Base-by-base conservation (phyloP, 2,888 invertebrate genomes). In the Amblyteles armatorius region DNA sequence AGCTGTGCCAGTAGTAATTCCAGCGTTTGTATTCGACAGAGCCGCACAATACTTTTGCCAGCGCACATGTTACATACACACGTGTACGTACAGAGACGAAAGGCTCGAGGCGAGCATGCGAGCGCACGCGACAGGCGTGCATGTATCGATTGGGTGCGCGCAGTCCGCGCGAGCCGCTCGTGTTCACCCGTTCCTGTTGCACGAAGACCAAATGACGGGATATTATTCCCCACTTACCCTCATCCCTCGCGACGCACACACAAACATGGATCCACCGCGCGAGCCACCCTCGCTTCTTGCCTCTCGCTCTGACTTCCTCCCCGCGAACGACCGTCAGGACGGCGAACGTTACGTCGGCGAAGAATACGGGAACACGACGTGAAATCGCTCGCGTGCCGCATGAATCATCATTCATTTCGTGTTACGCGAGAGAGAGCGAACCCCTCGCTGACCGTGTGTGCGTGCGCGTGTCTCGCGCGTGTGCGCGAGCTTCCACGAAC, bases 391-490 rank as follows among this genome's bases (percentile, higher is more conserved):
- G 92, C 92, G 92, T 92, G 92, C 91, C 89, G 89, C 92, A 92
- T 92, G 92, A 92, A 92, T 92, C 91, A 92, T 92, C 92, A 92
- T 92, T 92, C 90, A 89, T 91, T 92, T 91, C 91, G 89, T 90
- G 90, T 92, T 92, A 92, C 90, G 88, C 87, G 89, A 82, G 84
- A 55, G 77, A 63, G 57, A n/a, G 48, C 40, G 68, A 40, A 44
- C 1, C 44, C 73, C 52, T 48, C 22, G 48, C 69, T 73, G 78
- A 84, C 69, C 74, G 19, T 63, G 13, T 48, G 48, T 50, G 48
- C 50, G 79, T 77, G 19, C 40, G 50, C 68, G 60, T 26, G 33
- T 26, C 16, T 50, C 29, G 69, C n/a, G 48, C 36, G 33, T 82
- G 55, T 52, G 63, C 60, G 48, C 79, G 69, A 65, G 11, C 72